Evolutionary conservation across 23 tunicate genomes (phyloP), one percentile per base, ranked within the genome.

Genomic region (Ciona savignyi): DNA sequence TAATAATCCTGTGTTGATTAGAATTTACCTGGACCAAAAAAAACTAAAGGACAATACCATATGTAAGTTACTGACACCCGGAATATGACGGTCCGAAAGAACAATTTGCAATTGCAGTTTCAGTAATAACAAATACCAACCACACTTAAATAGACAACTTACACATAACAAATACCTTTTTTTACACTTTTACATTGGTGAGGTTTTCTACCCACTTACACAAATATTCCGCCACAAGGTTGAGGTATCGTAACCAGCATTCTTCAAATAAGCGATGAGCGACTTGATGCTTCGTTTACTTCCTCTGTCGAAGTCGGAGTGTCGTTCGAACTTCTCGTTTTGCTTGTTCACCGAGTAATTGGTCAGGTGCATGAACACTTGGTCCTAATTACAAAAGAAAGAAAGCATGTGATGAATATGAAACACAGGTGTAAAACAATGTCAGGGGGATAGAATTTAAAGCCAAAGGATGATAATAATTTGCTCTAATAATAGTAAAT

Each of bases 291-390:
- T 89, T 48, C 96, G 63, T 78, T 89, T 89, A 76, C 96, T 89
- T 31, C 96, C 96, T 0, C 88, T 84, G 67, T 89, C 96, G 32
- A 71, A 77, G 35, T 82, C 96, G 49, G 70, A 27, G 73, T 89
- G 96, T 21, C 96, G 77, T 67, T 89, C 88, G 33, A 89, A 89
- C 4, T 89, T 89, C n/a, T 82, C 83, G 63, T 83, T 89, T 19
- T 67, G 68, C 66, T 83, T 89, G 84, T 89, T 89, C 66, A 89
- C 96, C 11, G 96, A 89, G 62, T 89, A 89, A 76, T 89, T 89
- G 25, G 96, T 89, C 31, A 89, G 80, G 32, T 89, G 96, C 96
- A 89, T 89, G 83, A 62, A 89, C 31, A 77, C 34, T 25, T 87
- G 86, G 68, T 78, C 80, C 96, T 89, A 3, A n/a, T n/a, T 42